phyloP scores from a whole-genome alignment of 2,888 invertebrate species.

The Macrosiphum euphorbiae region DNA sequence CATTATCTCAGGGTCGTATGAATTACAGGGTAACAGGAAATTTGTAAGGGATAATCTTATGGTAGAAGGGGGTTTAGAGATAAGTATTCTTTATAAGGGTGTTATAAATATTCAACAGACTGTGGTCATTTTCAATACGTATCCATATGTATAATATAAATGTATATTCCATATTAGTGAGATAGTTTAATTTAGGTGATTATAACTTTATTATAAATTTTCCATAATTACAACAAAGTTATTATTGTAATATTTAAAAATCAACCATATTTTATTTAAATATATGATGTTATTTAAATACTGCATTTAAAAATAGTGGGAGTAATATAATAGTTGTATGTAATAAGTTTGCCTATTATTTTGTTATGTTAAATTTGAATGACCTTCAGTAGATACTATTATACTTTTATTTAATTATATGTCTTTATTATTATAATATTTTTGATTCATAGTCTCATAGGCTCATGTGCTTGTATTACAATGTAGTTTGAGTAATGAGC shows the following conservation, averaged over 20 bases:
- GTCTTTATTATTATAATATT: not conserved
- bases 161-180: too few relatives aligned
- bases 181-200: not conserved
- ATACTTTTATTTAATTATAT: conserved; percentile 14
- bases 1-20: conserved; percentile 24
- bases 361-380: conserved; percentile 10
- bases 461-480: conserved; percentile 19
- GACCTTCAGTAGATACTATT: conserved; percentile 35
- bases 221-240: not conserved
- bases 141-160: too few relatives aligned
- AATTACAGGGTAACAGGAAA: not conserved
- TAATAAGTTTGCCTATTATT: conserved; percentile 9
- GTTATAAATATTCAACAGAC: not conserved
- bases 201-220: not conserved
- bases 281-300: not conserved
- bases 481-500: not conserved
- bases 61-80: not conserved
- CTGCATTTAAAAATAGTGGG: not conserved
- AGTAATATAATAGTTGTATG: not conserved
- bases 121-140: too few relatives aligned
- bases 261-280: not conserved
- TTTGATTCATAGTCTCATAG: conserved; percentile 15
- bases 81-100: not conserved
- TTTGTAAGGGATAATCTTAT: not conserved
- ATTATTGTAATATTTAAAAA: not conserved